Conservation (phyloP, 2,888 invertebrate species). For the Galeruca laticollis region DNA sequence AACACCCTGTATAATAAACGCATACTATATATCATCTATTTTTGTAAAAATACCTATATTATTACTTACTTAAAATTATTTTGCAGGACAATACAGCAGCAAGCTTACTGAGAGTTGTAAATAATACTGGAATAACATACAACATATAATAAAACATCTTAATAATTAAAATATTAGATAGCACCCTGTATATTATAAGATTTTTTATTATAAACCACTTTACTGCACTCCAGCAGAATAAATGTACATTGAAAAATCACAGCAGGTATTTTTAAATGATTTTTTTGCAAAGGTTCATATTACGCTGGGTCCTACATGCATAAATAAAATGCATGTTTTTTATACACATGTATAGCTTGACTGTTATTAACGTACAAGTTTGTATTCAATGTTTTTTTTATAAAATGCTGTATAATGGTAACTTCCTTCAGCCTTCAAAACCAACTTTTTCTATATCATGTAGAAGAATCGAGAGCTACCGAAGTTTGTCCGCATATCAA, state of each 20-base stretch:
- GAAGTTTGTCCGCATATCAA: not conserved
- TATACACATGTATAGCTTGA: constrained; percentile 60
- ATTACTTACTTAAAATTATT: constrained; percentile 4
- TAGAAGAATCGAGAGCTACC: not conserved
- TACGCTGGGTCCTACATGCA: constrained; percentile 47
- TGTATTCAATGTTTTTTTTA: constrained; percentile 61
- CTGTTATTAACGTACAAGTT: constrained; percentile 59
- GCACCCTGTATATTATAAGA: constrained; percentile 51
- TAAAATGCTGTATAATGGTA: not conserved
- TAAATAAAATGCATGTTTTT: constrained; percentile 60
- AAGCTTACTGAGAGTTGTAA: not conserved
- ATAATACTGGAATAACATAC: constrained; percentile 20
- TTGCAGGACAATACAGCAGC: not conserved
- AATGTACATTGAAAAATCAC: constrained; percentile 41
- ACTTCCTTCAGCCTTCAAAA: constrained; percentile 3
- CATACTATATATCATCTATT: not conserved
- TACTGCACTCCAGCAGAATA: constrained; percentile 27
- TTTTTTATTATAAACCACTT: constrained; percentile 46
- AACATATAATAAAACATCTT: constrained; percentile 49
- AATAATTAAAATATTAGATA: constrained; percentile 48
- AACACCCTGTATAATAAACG: not conserved
- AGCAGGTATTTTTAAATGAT: constrained; percentile 39
- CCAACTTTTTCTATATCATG: constrained; percentile 22
- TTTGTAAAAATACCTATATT: not conserved
- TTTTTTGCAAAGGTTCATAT: constrained; percentile 52